Base-by-base conservation (phyloP, 2,888 invertebrate species). In the Tholera decimalis region DNA sequence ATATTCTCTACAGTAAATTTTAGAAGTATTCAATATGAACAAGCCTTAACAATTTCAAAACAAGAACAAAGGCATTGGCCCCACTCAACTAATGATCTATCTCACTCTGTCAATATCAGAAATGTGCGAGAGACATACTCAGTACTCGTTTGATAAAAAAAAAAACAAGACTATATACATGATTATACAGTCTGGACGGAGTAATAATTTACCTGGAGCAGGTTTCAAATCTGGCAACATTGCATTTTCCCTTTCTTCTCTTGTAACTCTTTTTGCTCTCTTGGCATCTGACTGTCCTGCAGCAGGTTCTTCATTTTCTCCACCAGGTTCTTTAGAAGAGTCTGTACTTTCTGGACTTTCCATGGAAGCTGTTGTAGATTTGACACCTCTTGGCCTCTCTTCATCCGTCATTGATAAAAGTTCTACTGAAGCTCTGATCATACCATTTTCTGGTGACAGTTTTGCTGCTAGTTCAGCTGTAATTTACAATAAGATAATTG, bases 161-260 rank as follows among this genome's bases (percentile, higher is more conserved):
- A n/a, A n/a, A n/a, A n/a, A n/a, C n/a, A n/a, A n/a, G n/a, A n/a
- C n/a, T n/a, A n/a, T n/a, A n/a, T n/a, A n/a, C n/a, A n/a, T n/a
- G n/a, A n/a, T n/a, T n/a, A n/a, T n/a, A n/a, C n/a, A n/a, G n/a
- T n/a, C n/a, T n/a, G n/a, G n/a, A n/a, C n/a, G n/a, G n/a, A n/a
- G n/a, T n/a, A n/a, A n/a, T 3, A 37, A 46, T 39, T 18, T 72
- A 95, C 95, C 95, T 77, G 97, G 97, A 26, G 97, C 96, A 9
- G 98, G 97, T 87, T 97, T 97, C 85, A 99, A 96, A 83, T 98
- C 92, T 1, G 99, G 99, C 57, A 99, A 93, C 84, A 98, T 96
- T 44, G 97, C 96, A 84, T 97, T 96, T 85, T 98, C 98, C 74
- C 94, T 95, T 71, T 97, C 96, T 79, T 96, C 96, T 20, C 89